Conservation (phyloP, 2,888 invertebrate species). For the Pristionchus mayeri region DNA sequence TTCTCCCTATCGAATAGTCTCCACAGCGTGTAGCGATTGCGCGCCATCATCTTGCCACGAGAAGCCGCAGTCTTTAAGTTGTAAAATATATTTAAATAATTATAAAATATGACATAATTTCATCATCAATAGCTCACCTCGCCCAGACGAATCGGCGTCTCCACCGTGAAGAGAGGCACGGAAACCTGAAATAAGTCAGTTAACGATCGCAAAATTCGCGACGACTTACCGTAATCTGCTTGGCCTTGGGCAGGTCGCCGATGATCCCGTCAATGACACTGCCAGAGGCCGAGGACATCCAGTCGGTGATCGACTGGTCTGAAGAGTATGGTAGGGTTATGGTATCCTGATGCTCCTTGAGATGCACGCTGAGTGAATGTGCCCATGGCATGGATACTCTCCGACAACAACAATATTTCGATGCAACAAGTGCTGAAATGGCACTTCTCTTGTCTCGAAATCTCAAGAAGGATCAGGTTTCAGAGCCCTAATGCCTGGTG, state of each 20-base stretch:
- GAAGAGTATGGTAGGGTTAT: background rate
- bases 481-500: too few species aligned
- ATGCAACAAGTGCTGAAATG: background rate
- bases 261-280: background rate
- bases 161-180: slow-evolving; percentile 39
- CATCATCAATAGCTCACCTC: background rate
- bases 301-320: slow-evolving; percentile 27
- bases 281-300: background rate
- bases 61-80: slow-evolving; percentile 16
- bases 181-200: slow-evolving; percentile 22
- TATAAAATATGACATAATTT: background rate
- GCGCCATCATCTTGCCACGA: too few species aligned
- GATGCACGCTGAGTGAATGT: too few species aligned
- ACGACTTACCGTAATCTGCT: background rate
- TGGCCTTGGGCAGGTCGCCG: slow-evolving; percentile 1
- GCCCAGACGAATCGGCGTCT: slow-evolving; percentile 26
- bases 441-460: background rate
- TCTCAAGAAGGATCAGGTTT: too few species aligned
- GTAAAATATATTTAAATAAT: background rate
- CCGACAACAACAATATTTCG: too few species aligned
- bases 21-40: background rate
- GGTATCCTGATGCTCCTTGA: background rate
- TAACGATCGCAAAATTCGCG: background rate
- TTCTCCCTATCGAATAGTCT: slow-evolving; percentile 37
- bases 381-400: too few species aligned